Evolutionary conservation across 2,797 vertebrate genomes (phyloP), one percentile per base, ranked within the genome.

Genomic region (Anguilla anguilla): DNA sequence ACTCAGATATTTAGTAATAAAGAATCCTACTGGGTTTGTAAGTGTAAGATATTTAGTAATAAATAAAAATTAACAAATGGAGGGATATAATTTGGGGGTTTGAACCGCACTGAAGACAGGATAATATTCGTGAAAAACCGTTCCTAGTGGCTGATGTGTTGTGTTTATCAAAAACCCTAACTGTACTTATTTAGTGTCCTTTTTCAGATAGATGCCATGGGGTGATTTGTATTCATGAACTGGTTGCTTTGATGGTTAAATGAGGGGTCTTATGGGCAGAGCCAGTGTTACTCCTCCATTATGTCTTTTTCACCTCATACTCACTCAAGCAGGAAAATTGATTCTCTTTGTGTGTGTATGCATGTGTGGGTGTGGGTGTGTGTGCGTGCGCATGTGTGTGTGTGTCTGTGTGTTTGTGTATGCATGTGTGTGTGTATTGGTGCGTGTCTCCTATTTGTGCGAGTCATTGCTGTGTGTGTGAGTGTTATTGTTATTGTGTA

Each of bases 151-250:
- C n/a, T n/a, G 35, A 79, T 22, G 35, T 3, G 11, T 79, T 79
- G 17, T 2, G 74, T 46, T 79, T 1, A 46, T 43, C 69, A 74
- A 31, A 31, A 43, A 43, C 74, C 15, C 46, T 7, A 15, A 79
- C 74, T 79, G 17, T 31, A 28, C 39, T 6, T 79, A 79, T 46
- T 0, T 1, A 6, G 15, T 6, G 74, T 79, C 15, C 39, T 79
- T 22, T 15, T 74, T 74, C 9, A 22, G 22, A 22, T 69, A 28
- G 64, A n/a, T 69, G 25, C n/a, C 28, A 6, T 6, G 2, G 11
- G 46, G 74, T 43, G 15, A 43, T 79, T 79, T 46, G 74, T 79
- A 79, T 79, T 79, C 74, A 43, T 43, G 74, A 46, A 39, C 74
- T 46, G 74, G 43, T 43, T 43, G 35, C 74, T 79, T 79, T 79